Base-by-base conservation (phyloP, 1,140 invertebrate genomes). In the Sitobion miscanthi region DNA sequence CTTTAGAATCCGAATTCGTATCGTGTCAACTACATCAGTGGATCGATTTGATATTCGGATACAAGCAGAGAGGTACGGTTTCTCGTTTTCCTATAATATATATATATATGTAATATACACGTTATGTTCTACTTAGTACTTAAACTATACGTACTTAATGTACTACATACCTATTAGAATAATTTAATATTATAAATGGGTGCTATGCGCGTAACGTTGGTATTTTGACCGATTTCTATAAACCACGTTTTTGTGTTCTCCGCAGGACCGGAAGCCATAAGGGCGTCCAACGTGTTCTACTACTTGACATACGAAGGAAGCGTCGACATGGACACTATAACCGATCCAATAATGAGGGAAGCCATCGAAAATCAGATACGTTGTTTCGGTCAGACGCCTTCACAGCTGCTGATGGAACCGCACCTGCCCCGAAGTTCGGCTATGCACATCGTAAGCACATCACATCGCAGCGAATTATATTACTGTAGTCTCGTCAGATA, bases 21-120 rank as follows among this genome's bases (percentile, higher is more conserved):
- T 99, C 98, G 62, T 99, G 99, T 95, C 99, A 99, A 96, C 96
- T 99, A 93, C 99, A 99, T 95, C 99, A 99, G 95, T 99, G 99
- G 99, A 99, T 99, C 94, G 99, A 99, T 96, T 96, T 99, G 89
- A 99, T 99, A 94, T 99, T 99, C 95, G 99, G 99, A 90, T 99
- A 99, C 95, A 99, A 99, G 95, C 99, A 99, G 95, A 97, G 98
- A 96, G 99, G 98, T 98, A 95, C 14, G 62, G 25, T 90, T 42
- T 85, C 21, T 45, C 25, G 14, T 49, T 45, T 69, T 69, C 52
- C 21, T 45, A 23, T 42, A 47, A 11, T 47, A 25, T 45, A 17
- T n/a, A 77, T 69, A 42, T 42, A 42, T 54, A 23, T 23, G 21
- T 54, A 21, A 54, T 30, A 69, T 14, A 77, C 14, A 14, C 62